Conservation (phyloP, 2,797 vertebrate genomes). For the Cygnus olor region DNA sequence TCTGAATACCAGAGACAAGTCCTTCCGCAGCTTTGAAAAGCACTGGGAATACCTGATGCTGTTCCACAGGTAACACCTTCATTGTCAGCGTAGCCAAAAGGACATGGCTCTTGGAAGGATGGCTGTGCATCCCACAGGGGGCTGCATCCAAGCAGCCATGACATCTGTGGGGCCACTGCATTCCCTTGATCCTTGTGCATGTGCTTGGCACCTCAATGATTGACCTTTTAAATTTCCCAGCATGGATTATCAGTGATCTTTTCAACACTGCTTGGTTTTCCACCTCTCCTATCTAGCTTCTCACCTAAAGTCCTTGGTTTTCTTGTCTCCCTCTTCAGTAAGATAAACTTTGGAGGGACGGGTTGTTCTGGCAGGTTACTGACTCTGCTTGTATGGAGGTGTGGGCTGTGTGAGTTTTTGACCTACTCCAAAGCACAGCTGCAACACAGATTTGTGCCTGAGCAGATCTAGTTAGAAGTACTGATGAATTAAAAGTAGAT, state of each 20-base stretch:
- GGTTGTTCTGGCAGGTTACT: rapidly evolving
- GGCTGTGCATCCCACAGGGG: rapidly evolving
- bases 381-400: neutral
- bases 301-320: neutral
- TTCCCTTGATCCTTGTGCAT: neutral
- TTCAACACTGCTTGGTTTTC: neutral
- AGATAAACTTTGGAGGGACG: rapidly evolving
- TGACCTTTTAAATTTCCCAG: neutral
- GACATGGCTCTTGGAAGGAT: neutral
- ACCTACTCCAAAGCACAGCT: neutral
- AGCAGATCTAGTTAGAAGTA: neutral
- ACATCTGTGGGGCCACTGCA: neutral
- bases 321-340: neutral
- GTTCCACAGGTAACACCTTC: neutral
- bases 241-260: neutral
- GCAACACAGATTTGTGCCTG: neutral
- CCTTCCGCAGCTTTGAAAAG: neutral
- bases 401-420: neutral
- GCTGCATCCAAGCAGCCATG: neutral
- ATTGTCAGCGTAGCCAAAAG: neutral
- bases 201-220: rapidly evolving
- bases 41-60: neutral
- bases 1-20: neutral
- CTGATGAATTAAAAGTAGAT: neutral
- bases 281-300: neutral